These are phyloP conservation scores for Oncorhynchus nerka DNA, from an alignment of 2,113 vertebrate species.

Conservation along the genomic window DNA sequence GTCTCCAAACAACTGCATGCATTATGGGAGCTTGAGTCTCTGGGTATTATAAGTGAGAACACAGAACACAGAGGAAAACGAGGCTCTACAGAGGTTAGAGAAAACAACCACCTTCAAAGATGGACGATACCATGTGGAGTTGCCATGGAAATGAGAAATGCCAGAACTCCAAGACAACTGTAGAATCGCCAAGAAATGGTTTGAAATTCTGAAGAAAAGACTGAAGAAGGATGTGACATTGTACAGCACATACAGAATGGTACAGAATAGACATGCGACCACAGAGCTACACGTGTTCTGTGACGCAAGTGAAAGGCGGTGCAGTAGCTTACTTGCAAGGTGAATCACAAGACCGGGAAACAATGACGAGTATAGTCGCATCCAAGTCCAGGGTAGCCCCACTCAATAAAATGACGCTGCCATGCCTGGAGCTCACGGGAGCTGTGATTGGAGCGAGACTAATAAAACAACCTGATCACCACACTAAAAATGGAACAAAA, in stretches of 20 bases:
- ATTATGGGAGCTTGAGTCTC: conserved; percentile 21
- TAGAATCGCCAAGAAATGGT: not conserved
- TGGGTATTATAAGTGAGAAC: conserved; percentile 9
- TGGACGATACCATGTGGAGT: not conserved
- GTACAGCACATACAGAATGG: conserved; percentile 5
- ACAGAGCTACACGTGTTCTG: conserved; percentile 19
- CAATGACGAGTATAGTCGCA: conserved; percentile 13
- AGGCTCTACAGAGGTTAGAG: conserved; percentile 8
- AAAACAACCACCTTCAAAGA: not conserved
- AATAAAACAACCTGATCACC: conserved; percentile 8
- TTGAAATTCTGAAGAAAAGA: conserved; percentile 22
- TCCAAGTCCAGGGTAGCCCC: conserved; percentile 33
- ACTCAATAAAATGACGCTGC: conserved; percentile 27
- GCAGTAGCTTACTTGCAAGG: conserved; percentile 30
- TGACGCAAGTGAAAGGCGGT: conserved; percentile 31
- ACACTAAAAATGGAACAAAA: conserved; percentile 14
- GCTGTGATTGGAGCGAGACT: conserved; percentile 28
- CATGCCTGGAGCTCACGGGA: conserved; percentile 34
- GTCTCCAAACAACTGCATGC: no score
- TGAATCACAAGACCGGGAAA: conserved; percentile 14
- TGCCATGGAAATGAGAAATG: no score
- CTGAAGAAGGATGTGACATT: not conserved
- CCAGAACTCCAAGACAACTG: no score
- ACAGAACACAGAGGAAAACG: not conserved
- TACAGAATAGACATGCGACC: not conserved